Evolutionary conservation across 2,113 vertebrate genomes (phyloP).

Genomic region (Haemorhous mexicanus): DNA sequence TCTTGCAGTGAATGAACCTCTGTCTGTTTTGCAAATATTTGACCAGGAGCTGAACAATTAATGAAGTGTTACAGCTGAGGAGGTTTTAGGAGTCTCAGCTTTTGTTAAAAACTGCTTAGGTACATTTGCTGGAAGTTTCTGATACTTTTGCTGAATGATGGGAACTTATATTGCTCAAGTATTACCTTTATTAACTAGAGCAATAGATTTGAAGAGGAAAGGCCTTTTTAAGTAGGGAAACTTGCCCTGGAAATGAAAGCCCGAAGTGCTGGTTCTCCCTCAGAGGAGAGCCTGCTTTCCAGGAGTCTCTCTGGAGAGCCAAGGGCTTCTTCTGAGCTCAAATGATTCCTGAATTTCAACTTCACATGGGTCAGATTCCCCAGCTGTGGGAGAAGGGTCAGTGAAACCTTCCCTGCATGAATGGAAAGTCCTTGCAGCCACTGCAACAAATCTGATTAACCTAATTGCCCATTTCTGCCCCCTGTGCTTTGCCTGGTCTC

Average conservation of each 20-base stretch:
- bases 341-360: not conserved
- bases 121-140: not conserved
- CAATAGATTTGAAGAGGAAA: not conserved
- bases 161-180: not conserved
- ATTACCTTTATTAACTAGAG: not conserved
- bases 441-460: slow-evolving; percentile 33
- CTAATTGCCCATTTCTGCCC: not conserved
- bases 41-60: not conserved
- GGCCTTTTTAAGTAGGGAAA: not conserved
- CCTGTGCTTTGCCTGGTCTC: not conserved
- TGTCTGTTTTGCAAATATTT: not conserved
- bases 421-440: slow-evolving; percentile 1
- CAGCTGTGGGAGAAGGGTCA: not conserved
- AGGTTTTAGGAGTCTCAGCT: not conserved
- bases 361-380: not conserved
- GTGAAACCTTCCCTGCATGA: not conserved
- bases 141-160: not conserved
- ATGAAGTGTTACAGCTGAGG: not conserved
- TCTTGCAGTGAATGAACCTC: not conserved
- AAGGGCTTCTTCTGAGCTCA: not conserved
- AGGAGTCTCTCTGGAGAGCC: not conserved
- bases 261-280: not conserved
- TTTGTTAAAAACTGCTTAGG: not conserved
- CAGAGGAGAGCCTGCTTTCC: not conserved
- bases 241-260: not conserved